Percentiles rank a stretch among this genome's conserved stretches.
Conservation (phyloP, 2,797 vertebrate species). For the Selene dorsalis region DNA sequence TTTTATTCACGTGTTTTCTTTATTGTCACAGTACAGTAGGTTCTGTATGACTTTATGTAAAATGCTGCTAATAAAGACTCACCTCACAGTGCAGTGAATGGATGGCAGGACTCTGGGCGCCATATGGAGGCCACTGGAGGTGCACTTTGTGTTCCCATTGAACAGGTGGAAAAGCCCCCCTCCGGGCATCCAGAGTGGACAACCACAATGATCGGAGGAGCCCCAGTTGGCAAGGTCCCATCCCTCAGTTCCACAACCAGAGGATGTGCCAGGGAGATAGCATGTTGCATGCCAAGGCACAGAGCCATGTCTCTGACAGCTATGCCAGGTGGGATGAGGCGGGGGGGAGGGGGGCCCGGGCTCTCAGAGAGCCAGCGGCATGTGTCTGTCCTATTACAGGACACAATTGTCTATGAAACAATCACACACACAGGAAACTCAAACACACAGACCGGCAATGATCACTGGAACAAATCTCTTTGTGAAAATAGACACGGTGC, state of each 20-base stretch:
- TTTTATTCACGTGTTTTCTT: slow-evolving; percentile 7
- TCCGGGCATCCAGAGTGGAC: slow-evolving; percentile 65
- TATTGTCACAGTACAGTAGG: neutral
- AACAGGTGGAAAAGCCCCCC: slow-evolving; percentile 82
- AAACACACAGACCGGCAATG: slow-evolving; percentile 29
- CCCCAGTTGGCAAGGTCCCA: slow-evolving; percentile 74
- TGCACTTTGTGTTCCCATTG: slow-evolving; percentile 67
- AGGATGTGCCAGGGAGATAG: slow-evolving; percentile 70
- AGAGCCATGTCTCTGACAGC: slow-evolving; percentile 72
- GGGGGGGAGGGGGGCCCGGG: slow-evolving; percentile 4
- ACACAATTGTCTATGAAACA: slow-evolving; percentile 52
- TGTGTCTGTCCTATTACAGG: slow-evolving; percentile 59
- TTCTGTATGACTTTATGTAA: neutral
- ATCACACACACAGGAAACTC: slow-evolving; percentile 29
- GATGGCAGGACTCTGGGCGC: slow-evolving; percentile 61
- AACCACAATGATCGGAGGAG: slow-evolving; percentile 76
- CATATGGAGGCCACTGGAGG: slow-evolving; percentile 80
- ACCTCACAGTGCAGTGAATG: slow-evolving; percentile 21
- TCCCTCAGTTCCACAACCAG: slow-evolving; percentile 47
- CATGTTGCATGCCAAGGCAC: slow-evolving; percentile 69
- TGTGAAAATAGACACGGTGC: slow-evolving; percentile 35
- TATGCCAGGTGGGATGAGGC: slow-evolving; percentile 73
- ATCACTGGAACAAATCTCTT: slow-evolving; percentile 44
- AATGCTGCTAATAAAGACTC: slow-evolving; percentile 51
- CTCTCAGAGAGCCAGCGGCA: slow-evolving; percentile 41